phyloP scores from a whole-genome alignment of 2,113 vertebrate genomes.

The Oreotrochilus melanogaster region DNA sequence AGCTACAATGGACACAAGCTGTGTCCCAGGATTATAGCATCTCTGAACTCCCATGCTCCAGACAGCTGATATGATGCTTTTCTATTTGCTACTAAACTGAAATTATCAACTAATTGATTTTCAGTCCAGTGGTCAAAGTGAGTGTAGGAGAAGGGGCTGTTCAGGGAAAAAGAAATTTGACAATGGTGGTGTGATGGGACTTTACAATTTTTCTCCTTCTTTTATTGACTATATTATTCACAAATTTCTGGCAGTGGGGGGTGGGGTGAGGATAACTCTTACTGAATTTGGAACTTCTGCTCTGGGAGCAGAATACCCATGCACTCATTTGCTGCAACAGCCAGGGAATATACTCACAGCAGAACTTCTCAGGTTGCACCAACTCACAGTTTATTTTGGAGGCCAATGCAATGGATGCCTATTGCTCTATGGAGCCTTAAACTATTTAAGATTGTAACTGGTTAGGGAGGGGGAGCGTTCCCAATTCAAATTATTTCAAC shows the following conservation, averaged over 20 bases:
- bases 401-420: neutral
- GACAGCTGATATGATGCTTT: accelerated
- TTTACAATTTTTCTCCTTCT: neutral
- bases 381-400: slow-evolving; percentile 38
- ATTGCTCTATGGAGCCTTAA: slow-evolving; percentile 38
- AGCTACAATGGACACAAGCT: neutral
- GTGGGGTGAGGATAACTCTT: neutral
- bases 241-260: neutral
- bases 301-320: neutral
- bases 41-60: neutral
- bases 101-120: neutral
- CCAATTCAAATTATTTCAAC: slow-evolving; percentile 58
- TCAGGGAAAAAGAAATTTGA: neutral
- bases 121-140: neutral
- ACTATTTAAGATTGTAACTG: slow-evolving; percentile 16
- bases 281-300: neutral
- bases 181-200: neutral
- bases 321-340: neutral
- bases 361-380: slow-evolving; percentile 13
- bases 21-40: neutral
- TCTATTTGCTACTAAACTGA: neutral
- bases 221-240: neutral
- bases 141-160: neutral
- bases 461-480: slow-evolving; percentile 8
- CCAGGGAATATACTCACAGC: neutral